These are phyloP conservation scores for Eira barbara DNA, from an alignment of 2,113 vertebrate genomes.

Conservation along the genomic window DNA sequence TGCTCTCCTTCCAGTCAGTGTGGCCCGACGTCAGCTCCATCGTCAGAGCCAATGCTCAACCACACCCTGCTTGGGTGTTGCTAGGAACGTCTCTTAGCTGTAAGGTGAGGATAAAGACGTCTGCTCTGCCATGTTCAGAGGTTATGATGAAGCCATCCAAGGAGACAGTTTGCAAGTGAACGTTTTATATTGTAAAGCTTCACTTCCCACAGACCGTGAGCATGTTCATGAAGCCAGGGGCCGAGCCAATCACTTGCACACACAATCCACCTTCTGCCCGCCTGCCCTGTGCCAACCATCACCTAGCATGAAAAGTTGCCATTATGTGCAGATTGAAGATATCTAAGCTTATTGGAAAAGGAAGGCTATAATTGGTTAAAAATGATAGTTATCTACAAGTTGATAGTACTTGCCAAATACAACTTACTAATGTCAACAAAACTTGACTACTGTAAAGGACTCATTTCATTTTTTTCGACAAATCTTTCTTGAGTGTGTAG, in stretches of 20 bases:
- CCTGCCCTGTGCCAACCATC: background rate
- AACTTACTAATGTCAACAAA: background rate
- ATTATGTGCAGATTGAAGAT: background rate
- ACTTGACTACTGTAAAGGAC: background rate
- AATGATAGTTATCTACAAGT: background rate
- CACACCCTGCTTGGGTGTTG: background rate
- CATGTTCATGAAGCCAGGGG: background rate
- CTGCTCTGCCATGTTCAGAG: background rate
- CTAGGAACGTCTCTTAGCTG: background rate
- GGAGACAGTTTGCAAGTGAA: background rate
- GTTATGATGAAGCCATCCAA: background rate
- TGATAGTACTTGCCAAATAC: background rate
- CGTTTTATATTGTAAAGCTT: background rate
- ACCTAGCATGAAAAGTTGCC: background rate
- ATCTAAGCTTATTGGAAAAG: background rate
- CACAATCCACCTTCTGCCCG: background rate
- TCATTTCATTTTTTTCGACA: background rate
- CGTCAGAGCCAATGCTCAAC: background rate
- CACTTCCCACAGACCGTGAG: background rate
- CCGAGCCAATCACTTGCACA: background rate
- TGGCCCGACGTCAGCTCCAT: background rate
- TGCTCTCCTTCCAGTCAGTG: background rate
- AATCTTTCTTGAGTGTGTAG: background rate
- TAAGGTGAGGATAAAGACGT: background rate
- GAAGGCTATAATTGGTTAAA: background rate